Percentiles rank a stretch among this genome's conserved stretches.
phyloP scores from a whole-genome alignment of 2,113 vertebrate species.

The Tyrannus savana region DNA sequence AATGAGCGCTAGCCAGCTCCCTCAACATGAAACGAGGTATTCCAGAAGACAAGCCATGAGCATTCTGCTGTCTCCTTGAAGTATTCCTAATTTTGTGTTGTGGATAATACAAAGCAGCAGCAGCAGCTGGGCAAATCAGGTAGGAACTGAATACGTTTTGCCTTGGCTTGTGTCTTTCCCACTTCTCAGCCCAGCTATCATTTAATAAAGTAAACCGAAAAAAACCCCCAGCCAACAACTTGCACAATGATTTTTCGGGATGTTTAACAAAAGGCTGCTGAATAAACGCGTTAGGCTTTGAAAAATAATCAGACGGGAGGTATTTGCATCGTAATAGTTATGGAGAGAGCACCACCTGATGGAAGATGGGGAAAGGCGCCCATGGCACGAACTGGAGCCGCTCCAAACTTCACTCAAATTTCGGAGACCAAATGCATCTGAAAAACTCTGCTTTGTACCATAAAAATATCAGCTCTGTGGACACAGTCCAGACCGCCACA shows the following conservation, averaged over 20 bases:
- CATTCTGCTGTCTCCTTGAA: neutral
- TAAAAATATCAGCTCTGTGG: neutral
- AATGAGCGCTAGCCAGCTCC: neutral
- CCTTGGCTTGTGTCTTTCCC: neutral
- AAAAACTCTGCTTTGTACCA: neutral
- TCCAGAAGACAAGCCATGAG: neutral
- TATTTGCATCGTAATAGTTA: slow-evolving; percentile 70
- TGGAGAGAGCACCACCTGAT: slow-evolving; percentile 79
- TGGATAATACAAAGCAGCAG: neutral
- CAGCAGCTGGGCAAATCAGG: neutral
- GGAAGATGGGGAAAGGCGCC: neutral
- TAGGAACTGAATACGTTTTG: neutral
- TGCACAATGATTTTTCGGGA: slow-evolving; percentile 8
- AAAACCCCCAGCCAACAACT: neutral
- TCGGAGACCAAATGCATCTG: neutral
- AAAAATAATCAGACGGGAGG: slow-evolving; percentile 31
- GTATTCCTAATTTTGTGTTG: neutral
- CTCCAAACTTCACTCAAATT: neutral
- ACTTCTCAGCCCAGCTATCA: neutral
- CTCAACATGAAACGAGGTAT: neutral
- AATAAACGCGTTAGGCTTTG: slow-evolving; percentile 68
- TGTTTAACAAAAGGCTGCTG: slow-evolving; percentile 73
- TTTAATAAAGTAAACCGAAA: neutral
- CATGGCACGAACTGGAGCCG: neutral
- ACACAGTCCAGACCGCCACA: neutral